These are phyloP conservation scores for Acrobasis repandana DNA, from an alignment of 2,888 invertebrate genomes.

Conservation along the genomic window DNA sequence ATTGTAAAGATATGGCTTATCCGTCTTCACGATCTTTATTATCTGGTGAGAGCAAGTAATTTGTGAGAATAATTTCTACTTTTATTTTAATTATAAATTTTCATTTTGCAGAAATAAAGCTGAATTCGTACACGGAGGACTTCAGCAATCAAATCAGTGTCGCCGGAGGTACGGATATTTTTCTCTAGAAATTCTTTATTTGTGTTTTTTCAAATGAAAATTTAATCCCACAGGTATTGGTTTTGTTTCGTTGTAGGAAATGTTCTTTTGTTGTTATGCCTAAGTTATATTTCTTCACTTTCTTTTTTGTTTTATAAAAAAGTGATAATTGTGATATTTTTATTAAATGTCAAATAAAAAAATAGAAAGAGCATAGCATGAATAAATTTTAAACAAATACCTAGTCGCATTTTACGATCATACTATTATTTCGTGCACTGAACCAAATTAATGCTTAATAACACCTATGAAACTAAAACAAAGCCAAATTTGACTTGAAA, in stretches of 20 bases:
- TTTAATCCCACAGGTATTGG: slow-evolving; percentile 19
- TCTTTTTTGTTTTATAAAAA: too few species aligned
- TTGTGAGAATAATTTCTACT: slow-evolving; percentile 21
- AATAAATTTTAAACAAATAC: too few species aligned
- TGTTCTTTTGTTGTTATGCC: too few species aligned
- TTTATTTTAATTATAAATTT: slow-evolving; percentile 24
- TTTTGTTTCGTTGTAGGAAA: not conserved
- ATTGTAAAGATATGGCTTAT: not conserved
- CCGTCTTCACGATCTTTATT: not conserved
- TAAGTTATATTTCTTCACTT: too few species aligned
- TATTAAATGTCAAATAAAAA: too few species aligned
- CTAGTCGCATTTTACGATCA: too few species aligned
- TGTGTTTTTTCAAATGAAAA: slow-evolving; percentile 25
- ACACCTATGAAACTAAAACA: too few species aligned
- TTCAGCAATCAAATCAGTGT: slow-evolving; percentile 82
- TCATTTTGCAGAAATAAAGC: slow-evolving; percentile 78
- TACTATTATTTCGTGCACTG: too few species aligned
- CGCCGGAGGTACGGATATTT: slow-evolving; percentile 75
- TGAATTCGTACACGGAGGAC: slow-evolving; percentile 77
- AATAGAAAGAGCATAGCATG: too few species aligned
- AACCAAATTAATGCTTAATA: too few species aligned
- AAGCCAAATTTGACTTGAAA: too few species aligned
- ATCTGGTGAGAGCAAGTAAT: slow-evolving; percentile 1
- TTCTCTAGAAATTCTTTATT: slow-evolving; percentile 22
- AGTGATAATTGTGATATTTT: too few species aligned